Base-by-base conservation (phyloP, 1,140 invertebrate species). In the Argopecten irradians region DNA sequence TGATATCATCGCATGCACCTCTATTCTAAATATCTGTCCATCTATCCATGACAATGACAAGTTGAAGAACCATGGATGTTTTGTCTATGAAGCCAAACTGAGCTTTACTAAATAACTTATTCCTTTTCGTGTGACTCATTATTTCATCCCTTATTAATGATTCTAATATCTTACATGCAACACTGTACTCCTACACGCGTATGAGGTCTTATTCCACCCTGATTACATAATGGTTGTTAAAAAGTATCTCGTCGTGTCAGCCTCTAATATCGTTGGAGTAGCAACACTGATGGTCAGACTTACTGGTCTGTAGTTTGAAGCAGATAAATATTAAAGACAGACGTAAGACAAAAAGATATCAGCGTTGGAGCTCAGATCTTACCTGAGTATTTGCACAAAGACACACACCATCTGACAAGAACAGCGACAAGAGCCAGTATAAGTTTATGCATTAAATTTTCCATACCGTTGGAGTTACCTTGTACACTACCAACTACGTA, bases 351-450 rank as follows among this genome's bases (percentile, higher is more conserved):
- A 28, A 43, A 83, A 83, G 83, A 13, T 41, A 28, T 32, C 71
- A 87, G 36, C 5, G 9, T 35, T 35, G 55, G 36, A 13, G 11
- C 28, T 88, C 35, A 46, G 28, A 82, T 87, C 55, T 88, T 91
- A 95, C 95, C 95, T 87, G 95, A 95, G 95, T 98, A 98, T 0
- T 97, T 96, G 94, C 98, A 97, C 8, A 98, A 96, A 0, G 97
- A 97, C 39, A 98, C 97, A 92, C 96, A 97, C 96, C 97, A 97
- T 94, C 98, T 96, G 82, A 98, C 93, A 34, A 98, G 86, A 33
- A 96, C 43, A 13, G 93, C 92, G 28, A 93, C 41, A 1, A 94
- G 71, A 8, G 89, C 35, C 83, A 83, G 41, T 22, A 89, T 88
- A 35, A 85, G 19, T 83, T 41, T n/a, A 34, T 89, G 82, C 83